A percentile compares a stretch with the other conserved stretches of the same genome.
phyloP scores from a whole-genome alignment of 1,140 invertebrate genomes.

The Drosophila dunni region DNA sequence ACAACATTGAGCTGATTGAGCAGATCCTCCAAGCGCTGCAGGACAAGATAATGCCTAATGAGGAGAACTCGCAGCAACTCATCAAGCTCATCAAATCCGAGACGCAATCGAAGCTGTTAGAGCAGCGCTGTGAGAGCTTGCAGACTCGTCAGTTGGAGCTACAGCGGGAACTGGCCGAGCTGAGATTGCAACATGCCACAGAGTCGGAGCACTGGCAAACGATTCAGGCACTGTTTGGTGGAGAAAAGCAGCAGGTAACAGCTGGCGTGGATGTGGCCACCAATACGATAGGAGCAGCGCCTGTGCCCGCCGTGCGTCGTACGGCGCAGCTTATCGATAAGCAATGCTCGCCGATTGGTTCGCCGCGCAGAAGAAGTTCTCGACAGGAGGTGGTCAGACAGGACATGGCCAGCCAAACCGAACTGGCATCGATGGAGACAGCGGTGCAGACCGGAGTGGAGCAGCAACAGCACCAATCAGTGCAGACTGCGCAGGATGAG shows the following conservation, averaged over 20 bases:
- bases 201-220: slow-evolving; percentile 81
- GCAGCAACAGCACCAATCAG: slow-evolving; percentile 47
- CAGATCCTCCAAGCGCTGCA: slow-evolving; percentile 46
- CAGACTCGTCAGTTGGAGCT: slow-evolving; percentile 56
- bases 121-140: slow-evolving; percentile 64
- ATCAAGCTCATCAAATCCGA: slow-evolving; percentile 77
- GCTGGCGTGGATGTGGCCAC: slow-evolving; percentile 52
- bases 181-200: slow-evolving; percentile 56
- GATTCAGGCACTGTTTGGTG: slow-evolving; percentile 72
- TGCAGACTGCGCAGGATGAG: slow-evolving; percentile 54
- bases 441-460: slow-evolving; percentile 52
- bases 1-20: slow-evolving; percentile 20
- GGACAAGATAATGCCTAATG: slow-evolving; percentile 38
- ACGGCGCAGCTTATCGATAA: slow-evolving; percentile 63
- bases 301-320: slow-evolving; percentile 67
- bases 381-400: neutral
- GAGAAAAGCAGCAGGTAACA: neutral
- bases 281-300: slow-evolving; percentile 63
- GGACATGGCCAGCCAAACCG: slow-evolving; percentile 60
- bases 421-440: slow-evolving; percentile 39
- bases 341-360: slow-evolving; percentile 72
- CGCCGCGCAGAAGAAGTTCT: slow-evolving; percentile 38
- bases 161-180: slow-evolving; percentile 56
- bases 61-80: slow-evolving; percentile 70
- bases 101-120: slow-evolving; percentile 67